Percentiles rank a stretch among this genome's conserved stretches.
These are phyloP conservation scores for Oreortyx pictus DNA, from an alignment of 2,797 vertebrate genomes.

Conservation along the genomic window DNA sequence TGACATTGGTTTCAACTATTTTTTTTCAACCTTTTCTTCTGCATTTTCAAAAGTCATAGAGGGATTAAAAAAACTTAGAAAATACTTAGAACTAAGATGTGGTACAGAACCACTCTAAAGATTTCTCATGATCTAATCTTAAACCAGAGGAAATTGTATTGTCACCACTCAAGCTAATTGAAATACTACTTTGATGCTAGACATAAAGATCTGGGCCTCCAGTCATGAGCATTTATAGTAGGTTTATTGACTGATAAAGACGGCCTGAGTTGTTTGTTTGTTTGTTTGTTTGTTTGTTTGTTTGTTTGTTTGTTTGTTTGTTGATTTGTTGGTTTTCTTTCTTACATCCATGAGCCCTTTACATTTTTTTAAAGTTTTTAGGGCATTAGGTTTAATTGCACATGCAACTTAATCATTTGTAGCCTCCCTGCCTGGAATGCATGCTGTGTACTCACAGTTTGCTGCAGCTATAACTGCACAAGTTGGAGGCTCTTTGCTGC, in stretches of 20 bases:
- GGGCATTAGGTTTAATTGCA: constrained; percentile 40
- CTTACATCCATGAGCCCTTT: not conserved
- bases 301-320: not conserved
- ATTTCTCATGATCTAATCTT: not conserved
- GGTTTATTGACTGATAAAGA: constrained; percentile 27
- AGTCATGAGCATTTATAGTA: not conserved
- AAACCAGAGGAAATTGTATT: not conserved
- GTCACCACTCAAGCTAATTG: not conserved
- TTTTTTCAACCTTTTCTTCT: not conserved
- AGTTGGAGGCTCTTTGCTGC: not conserved
- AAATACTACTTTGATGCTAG: not conserved
- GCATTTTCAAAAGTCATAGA: not conserved
- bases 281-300: not conserved
- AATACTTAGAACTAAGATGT: not conserved
- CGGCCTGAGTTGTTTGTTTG: not conserved
- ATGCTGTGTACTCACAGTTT: not conserved
- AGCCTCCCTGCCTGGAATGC: not conserved
- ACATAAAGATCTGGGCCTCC: not conserved
- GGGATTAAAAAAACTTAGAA: not conserved
- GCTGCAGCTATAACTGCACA: not conserved
- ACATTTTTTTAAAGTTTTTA: constrained; percentile 18
- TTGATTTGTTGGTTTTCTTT: too few relatives aligned
- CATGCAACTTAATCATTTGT: not conserved
- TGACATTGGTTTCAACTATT: not conserved
- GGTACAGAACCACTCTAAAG: not conserved